phyloP scores from a whole-genome alignment of 2,113 vertebrate species.

The Variabilichromis moorii region DNA sequence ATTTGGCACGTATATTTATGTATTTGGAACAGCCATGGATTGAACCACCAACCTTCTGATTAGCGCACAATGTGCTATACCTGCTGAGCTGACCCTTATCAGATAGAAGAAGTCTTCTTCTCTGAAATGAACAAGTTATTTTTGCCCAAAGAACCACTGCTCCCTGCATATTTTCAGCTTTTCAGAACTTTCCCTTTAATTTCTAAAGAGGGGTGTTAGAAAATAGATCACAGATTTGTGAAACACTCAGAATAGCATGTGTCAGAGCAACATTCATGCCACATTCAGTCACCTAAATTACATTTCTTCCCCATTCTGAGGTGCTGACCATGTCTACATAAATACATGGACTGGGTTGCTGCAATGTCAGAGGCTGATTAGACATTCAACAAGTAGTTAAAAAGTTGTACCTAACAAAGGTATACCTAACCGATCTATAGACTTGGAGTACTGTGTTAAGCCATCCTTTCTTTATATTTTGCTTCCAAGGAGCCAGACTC shows the following conservation, averaged over 20 bases:
- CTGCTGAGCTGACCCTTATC: neutral
- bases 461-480: neutral
- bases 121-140: neutral
- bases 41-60: neutral
- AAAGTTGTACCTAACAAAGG: neutral
- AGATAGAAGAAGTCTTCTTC: neutral
- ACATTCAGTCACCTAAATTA: neutral
- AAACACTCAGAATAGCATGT: neutral
- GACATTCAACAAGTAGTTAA: neutral
- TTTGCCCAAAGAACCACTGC: neutral
- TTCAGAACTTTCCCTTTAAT: neutral
- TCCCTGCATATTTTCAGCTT: accelerated
- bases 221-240: neutral
- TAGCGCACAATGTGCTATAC: neutral
- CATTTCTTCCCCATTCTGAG: neutral
- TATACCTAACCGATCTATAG: neutral
- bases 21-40: neutral
- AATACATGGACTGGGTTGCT: neutral
- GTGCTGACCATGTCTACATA: neutral
- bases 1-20: neutral
- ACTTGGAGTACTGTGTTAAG: neutral
- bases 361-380: neutral
- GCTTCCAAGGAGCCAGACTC: neutral
- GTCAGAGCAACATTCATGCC: neutral
- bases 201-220: neutral